Conservation (phyloP, 2,888 invertebrate genomes). For the Hirtodrosophila duncani region DNA sequence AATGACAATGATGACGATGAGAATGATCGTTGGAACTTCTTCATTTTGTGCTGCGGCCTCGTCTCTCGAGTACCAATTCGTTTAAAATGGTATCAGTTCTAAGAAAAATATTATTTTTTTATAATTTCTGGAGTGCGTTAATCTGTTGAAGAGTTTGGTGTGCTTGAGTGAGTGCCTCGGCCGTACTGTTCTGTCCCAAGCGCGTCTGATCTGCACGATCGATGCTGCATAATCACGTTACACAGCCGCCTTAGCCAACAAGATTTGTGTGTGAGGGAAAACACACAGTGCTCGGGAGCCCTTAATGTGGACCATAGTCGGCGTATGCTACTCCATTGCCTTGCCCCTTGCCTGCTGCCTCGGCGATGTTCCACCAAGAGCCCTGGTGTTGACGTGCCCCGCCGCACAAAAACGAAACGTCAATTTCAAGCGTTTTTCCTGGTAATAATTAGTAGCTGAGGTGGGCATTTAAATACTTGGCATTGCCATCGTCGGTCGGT, state of each 20-base stretch:
- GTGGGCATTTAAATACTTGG: slow-evolving; percentile 76
- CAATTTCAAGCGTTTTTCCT: slow-evolving; percentile 77
- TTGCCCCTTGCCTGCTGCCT: neutral
- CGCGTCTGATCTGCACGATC: too few relatives aligned
- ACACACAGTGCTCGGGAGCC: too few relatives aligned
- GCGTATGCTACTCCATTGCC: too few relatives aligned
- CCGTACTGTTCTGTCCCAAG: slow-evolving; percentile 51
- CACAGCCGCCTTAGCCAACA: too few relatives aligned
- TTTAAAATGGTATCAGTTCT: slow-evolving; percentile 77
- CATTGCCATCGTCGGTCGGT: slow-evolving; percentile 39
- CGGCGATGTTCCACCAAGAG: neutral
- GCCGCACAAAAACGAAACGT: slow-evolving; percentile 73
- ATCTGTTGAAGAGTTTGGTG: slow-evolving; percentile 62
- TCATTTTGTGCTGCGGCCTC: slow-evolving; percentile 45
- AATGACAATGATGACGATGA: slow-evolving; percentile 9
- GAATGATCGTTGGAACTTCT: slow-evolving; percentile 50
- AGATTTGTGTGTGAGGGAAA: slow-evolving; percentile 34
- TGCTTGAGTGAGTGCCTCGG: slow-evolving; percentile 48
- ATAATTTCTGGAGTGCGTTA: slow-evolving; percentile 77
- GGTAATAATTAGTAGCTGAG: slow-evolving; percentile 77
- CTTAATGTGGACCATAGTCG: too few relatives aligned
- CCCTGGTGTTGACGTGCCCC: slow-evolving; percentile 60
- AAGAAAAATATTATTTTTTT: slow-evolving; percentile 76
- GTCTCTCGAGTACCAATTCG: slow-evolving; percentile 74
- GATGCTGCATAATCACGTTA: slow-evolving; percentile 71